These are phyloP conservation scores for Pelmatolapia mariae DNA, from an alignment of 2,113 vertebrate species.

Conservation along the genomic window DNA sequence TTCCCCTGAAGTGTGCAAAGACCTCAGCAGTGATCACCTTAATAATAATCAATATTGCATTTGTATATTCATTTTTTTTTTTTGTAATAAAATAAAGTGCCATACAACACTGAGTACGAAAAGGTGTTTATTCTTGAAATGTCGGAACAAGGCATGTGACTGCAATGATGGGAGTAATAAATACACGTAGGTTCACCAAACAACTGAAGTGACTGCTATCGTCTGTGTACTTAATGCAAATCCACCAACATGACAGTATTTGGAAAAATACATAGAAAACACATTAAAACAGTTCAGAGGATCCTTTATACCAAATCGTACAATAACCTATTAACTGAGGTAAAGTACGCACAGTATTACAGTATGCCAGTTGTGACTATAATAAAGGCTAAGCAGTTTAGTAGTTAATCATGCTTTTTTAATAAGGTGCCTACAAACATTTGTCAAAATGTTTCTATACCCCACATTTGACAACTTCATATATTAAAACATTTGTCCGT, in stretches of 20 bases:
- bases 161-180: constrained; percentile 47
- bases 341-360: constrained; percentile 15
- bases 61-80: background rate
- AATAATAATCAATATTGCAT: background rate
- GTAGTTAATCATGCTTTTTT: background rate
- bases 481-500: constrained; percentile 33
- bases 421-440: constrained; percentile 20
- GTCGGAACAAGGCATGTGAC: constrained; percentile 38
- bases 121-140: constrained; percentile 59
- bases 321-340: constrained; percentile 19
- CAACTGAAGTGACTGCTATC: constrained; percentile 5
- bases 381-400: background rate
- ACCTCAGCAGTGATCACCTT: background rate
- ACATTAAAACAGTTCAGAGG: background rate
- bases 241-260: background rate
- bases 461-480: constrained; percentile 9
- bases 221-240: background rate
- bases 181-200: constrained; percentile 40
- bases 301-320: background rate
- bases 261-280: constrained; percentile 41
- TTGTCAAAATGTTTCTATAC: background rate
- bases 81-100: background rate
- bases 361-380: background rate
- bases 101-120: constrained; percentile 28
- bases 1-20: background rate